Percentiles rank a stretch among this genome's conserved stretches.
These are phyloP conservation scores for Entomobrya proxima DNA, from an alignment of 2,888 invertebrate species.

Conservation along the genomic window DNA sequence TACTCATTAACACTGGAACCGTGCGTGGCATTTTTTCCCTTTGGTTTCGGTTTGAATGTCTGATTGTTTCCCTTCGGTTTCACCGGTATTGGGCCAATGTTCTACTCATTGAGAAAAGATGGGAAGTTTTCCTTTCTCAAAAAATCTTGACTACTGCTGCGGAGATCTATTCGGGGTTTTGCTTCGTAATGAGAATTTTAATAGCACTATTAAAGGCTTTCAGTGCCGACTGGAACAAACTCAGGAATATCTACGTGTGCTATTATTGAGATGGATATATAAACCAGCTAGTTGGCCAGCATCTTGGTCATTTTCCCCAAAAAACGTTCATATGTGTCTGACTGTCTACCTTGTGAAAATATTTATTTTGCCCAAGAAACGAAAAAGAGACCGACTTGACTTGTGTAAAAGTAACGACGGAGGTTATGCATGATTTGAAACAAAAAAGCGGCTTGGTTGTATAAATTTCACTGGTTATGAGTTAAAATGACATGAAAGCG, in stretches of 20 bases:
- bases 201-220: not conserved
- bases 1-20: slow-evolving; percentile 43
- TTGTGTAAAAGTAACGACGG: not conserved
- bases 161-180: not conserved
- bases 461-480: slow-evolving; percentile 33
- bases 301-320: not conserved
- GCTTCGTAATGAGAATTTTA: slow-evolving; percentile 36
- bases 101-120: not conserved
- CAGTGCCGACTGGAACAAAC: not conserved
- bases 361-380: slow-evolving; percentile 41
- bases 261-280: no score
- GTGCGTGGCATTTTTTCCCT: slow-evolving; percentile 32
- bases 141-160: not conserved
- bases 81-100: not conserved
- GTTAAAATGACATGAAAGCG: slow-evolving; percentile 37
- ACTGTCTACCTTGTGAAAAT: slow-evolving; percentile 25
- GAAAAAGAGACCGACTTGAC: slow-evolving; percentile 41
- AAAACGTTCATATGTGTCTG: not conserved
- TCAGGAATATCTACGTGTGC: not conserved
- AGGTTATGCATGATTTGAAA: not conserved
- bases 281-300: not conserved
- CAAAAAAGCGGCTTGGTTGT: slow-evolving; percentile 22
- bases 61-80: not conserved
- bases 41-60: not conserved
- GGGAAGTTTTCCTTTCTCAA: not conserved